These are phyloP conservation scores for Sterna hirundo DNA, from an alignment of 2,113 vertebrate genomes.

Conservation along the genomic window DNA sequence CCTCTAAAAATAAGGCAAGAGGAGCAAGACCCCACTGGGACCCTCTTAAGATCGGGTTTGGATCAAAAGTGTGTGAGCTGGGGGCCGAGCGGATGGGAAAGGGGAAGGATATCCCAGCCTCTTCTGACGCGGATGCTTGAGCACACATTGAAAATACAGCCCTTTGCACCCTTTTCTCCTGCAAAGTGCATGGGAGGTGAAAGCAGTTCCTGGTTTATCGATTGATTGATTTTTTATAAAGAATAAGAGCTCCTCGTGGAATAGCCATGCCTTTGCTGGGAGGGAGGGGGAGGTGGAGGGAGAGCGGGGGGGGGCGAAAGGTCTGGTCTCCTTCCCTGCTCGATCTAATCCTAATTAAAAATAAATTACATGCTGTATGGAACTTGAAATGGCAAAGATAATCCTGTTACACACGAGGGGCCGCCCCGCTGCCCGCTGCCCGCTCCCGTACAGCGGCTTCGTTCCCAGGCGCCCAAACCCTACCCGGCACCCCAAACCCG, in stretches of 20 bases:
- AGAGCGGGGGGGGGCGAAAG: not conserved
- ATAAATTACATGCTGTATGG: conserved; percentile 80
- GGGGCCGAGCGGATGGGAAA: not conserved
- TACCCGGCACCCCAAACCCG: not conserved
- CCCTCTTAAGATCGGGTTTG: not conserved
- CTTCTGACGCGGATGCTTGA: not conserved
- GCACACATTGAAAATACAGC: not conserved
- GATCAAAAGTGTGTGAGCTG: not conserved
- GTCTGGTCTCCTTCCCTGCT: conserved; percentile 60
- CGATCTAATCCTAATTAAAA: conserved; percentile 84
- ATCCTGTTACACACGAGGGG: conserved; percentile 74
- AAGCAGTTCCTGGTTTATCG: not conserved
- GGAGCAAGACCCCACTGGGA: not conserved
- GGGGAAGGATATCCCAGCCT: not conserved
- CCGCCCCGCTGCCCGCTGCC: not conserved
- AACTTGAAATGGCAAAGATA: conserved; percentile 78
- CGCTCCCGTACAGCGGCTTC: not conserved
- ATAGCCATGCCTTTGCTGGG: conserved; percentile 23
- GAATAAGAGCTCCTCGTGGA: conserved; percentile 43
- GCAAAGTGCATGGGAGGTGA: not conserved
- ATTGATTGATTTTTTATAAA: conserved; percentile 29
- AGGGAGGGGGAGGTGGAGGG: not conserved
- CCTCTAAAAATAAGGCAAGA: not conserved
- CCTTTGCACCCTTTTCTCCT: not conserved
- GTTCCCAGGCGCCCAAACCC: not conserved